These are phyloP conservation scores for Conopomorpha cramerella DNA, from an alignment of 1,140 invertebrate species.

Conservation along the genomic window DNA sequence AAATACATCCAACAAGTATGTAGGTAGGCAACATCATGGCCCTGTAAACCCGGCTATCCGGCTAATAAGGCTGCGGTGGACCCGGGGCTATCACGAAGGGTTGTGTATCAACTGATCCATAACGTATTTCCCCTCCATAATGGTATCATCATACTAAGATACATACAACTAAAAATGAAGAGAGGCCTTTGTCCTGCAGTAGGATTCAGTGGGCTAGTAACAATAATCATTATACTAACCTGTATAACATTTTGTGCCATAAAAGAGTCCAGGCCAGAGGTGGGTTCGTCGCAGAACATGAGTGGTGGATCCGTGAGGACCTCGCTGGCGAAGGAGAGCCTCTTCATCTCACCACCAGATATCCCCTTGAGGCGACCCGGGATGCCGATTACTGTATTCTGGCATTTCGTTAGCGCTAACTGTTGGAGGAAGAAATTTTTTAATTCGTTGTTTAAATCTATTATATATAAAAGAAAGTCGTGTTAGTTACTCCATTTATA, in stretches of 20 bases:
- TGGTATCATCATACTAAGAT: neutral
- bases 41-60: no score
- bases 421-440: conserved; percentile 9
- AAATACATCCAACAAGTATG: no score
- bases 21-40: no score
- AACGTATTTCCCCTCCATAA: neutral
- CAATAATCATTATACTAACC: conserved; percentile 44
- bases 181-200: no score
- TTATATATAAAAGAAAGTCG: no score
- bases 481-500: no score
- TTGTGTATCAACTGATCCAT: no score
- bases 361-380: conserved; percentile 88
- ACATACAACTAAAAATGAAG: neutral
- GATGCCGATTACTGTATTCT: conserved; percentile 86
- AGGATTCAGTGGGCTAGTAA: no score
- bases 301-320: conserved; percentile 93
- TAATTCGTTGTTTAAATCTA: neutral
- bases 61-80: no score
- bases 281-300: conserved; percentile 97
- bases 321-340: conserved; percentile 95
- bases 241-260: conserved; percentile 89
- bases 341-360: conserved; percentile 94
- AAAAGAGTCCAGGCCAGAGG: conserved; percentile 84
- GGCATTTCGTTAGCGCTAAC: conserved; percentile 84
- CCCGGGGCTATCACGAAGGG: no score